These are phyloP conservation scores for Henicopernis longicauda DNA, from an alignment of 2,113 vertebrate species.

Conservation along the genomic window DNA sequence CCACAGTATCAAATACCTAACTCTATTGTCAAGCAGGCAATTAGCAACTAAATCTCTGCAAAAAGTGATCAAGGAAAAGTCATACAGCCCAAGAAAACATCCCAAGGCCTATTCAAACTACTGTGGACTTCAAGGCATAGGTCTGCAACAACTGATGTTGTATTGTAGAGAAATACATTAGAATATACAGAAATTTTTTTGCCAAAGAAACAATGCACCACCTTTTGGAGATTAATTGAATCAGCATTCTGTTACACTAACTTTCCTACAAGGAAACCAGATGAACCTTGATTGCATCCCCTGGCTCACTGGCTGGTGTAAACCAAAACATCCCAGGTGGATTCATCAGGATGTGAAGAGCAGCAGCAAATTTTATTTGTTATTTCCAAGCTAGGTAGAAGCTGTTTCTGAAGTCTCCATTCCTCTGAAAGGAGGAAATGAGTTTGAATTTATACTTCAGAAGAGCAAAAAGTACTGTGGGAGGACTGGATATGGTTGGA, in stretches of 20 bases:
- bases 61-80: background rate
- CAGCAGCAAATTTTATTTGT: background rate
- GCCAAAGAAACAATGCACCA: background rate
- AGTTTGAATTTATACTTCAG: background rate
- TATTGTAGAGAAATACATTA: background rate
- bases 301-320: background rate
- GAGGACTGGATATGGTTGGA: background rate
- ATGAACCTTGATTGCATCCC: background rate
- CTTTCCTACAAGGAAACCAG: background rate
- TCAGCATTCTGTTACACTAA: background rate
- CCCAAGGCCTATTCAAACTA: background rate
- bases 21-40: background rate
- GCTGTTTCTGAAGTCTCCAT: background rate
- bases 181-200: background rate
- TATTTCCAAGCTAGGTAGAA: background rate
- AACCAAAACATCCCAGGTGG: background rate
- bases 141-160: background rate
- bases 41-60: background rate
- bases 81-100: background rate
- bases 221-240: background rate
- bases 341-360: background rate
- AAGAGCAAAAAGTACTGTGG: background rate
- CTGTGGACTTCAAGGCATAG: background rate
- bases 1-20: background rate
- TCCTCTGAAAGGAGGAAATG: background rate